Evolutionary conservation across 2,797 vertebrate species (phyloP).

Genomic region (Muraenolepis orangiensis): DNA sequence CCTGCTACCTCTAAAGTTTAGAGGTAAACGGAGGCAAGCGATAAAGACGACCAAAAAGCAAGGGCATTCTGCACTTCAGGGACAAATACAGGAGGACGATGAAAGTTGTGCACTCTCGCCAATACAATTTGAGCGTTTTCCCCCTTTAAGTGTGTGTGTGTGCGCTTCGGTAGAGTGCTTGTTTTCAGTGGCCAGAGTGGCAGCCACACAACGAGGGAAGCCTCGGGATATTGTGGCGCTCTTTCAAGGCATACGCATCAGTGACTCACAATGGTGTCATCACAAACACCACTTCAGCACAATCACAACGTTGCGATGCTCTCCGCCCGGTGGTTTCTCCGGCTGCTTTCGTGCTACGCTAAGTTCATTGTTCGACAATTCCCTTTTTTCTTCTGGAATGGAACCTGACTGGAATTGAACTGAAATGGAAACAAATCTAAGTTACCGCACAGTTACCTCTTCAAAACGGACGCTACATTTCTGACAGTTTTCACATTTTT

Average conservation of each 20-base stretch:
- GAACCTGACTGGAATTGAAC: conserved; percentile 16
- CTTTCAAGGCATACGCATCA: conserved; percentile 65
- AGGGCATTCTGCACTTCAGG: conserved; percentile 43
- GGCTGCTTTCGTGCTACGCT: conserved; percentile 38
- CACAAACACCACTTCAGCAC: conserved; percentile 67
- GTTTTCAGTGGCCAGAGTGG: conserved; percentile 55
- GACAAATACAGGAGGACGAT: conserved; percentile 38
- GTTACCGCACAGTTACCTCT: too few species aligned
- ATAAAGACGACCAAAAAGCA: conserved; percentile 27
- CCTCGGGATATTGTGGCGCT: conserved; percentile 69
- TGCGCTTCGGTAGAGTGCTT: conserved; percentile 53
- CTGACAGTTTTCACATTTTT: not conserved
- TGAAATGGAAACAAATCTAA: too few species aligned
- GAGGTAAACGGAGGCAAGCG: conserved; percentile 38
- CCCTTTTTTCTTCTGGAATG: conserved; percentile 44
- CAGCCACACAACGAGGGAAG: conserved; percentile 56
- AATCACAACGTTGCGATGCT: conserved; percentile 59
- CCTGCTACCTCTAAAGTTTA: too few species aligned
- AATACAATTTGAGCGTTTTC: conserved; percentile 64
- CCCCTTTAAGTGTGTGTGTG: conserved; percentile 33
- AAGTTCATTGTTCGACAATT: conserved; percentile 64
- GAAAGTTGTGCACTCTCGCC: conserved; percentile 33
- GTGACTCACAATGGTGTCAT: conserved; percentile 60
- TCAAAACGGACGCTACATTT: not conserved
- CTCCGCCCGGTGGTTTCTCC: not conserved